Conservation (phyloP, 2,888 invertebrate genomes). For the Phytoseiulus persimilis region DNA sequence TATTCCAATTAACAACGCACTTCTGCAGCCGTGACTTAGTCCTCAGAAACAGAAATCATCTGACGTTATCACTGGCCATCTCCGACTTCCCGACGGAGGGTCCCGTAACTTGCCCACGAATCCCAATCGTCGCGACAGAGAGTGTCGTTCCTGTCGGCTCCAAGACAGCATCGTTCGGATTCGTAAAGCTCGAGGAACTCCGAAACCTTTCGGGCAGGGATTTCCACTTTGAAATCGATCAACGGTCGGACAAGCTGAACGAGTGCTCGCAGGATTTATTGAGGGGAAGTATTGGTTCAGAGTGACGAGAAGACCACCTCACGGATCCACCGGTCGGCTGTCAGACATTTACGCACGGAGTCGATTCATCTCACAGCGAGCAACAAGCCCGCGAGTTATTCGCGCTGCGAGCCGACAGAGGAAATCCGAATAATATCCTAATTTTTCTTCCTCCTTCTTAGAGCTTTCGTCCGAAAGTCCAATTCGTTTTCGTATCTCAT, state of each 20-base stretch:
- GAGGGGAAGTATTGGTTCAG: background rate
- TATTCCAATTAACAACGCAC: too few relatives aligned
- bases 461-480: background rate
- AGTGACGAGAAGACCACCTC: background rate
- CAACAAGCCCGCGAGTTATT: background rate
- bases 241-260: background rate
- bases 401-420: background rate
- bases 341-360: background rate
- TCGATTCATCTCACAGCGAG: background rate
- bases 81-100: too few relatives aligned
- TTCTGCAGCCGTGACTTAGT: too few relatives aligned
- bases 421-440: background rate
- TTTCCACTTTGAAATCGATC: background rate
- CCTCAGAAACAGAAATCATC: too few relatives aligned
- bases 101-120: too few relatives aligned
- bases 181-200: too few relatives aligned
- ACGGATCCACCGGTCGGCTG: background rate
- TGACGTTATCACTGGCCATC: too few relatives aligned
- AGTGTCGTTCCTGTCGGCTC: too few relatives aligned
- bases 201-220: too few relatives aligned
- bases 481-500: too few relatives aligned
- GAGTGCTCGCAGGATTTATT: background rate
- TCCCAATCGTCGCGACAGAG: too few relatives aligned
- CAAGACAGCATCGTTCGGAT: too few relatives aligned
- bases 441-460: background rate